Conservation (phyloP, 2,113 vertebrate genomes). For the Dicaeum eximium region DNA sequence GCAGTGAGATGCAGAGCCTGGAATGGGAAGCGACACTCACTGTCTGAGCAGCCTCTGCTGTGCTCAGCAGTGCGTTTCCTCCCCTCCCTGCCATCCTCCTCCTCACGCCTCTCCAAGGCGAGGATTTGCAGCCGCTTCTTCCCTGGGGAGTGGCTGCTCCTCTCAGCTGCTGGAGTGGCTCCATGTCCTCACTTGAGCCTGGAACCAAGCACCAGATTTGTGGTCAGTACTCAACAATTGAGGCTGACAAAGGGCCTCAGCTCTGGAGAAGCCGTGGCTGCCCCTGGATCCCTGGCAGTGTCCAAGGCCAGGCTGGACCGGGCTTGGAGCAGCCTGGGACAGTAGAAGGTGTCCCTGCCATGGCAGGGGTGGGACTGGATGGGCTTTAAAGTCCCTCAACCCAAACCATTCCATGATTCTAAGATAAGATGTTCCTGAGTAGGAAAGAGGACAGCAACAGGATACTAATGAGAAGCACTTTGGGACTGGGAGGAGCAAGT, state of each 20-base stretch:
- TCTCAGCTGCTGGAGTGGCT: neutral
- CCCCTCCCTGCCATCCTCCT: neutral
- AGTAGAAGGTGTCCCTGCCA: neutral
- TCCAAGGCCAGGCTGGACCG: rapidly evolving
- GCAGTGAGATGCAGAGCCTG: neutral
- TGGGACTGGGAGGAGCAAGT: neutral
- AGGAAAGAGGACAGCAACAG: neutral
- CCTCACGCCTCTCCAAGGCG: rapidly evolving
- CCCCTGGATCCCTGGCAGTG: neutral
- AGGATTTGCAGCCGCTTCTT: rapidly evolving
- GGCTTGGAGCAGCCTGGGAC: neutral
- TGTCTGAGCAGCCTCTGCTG: neutral
- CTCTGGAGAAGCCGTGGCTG: neutral
- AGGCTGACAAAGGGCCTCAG: neutral
- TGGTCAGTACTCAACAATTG: neutral
- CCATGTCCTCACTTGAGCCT: neutral
- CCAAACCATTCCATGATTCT: neutral
- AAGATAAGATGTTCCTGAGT: neutral
- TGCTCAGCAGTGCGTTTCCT: neutral
- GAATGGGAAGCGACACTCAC: neutral
- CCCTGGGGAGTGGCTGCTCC: neutral
- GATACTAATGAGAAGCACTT: neutral
- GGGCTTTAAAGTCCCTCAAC: neutral
- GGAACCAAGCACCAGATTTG: neutral
- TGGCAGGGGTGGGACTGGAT: neutral